Base-by-base conservation (phyloP, 2,113 vertebrate genomes). In the Hippolais icterina region DNA sequence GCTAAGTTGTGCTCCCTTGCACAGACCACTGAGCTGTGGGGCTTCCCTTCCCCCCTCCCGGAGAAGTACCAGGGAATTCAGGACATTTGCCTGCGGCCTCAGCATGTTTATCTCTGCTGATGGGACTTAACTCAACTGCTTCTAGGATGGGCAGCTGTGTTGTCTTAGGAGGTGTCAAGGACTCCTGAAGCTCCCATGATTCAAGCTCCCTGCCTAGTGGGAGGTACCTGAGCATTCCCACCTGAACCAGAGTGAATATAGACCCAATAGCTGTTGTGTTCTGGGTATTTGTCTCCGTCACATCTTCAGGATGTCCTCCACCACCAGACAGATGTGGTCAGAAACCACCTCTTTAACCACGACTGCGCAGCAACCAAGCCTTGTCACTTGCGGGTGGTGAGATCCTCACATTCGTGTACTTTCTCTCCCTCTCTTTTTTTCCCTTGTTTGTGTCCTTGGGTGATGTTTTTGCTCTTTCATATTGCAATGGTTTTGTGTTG, bases 21-120 rank as follows among this genome's bases (percentile, higher is more conserved):
- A 78, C 46, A 69, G 14, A 46, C 39, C 39, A 5, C 54, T 46
- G 72, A 4, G 15, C 1, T 69, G 12, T 28, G 23, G 19, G 15
- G 10, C 2, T 33, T 15, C 3, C 12, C 15, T 22, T 50, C 7
- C 22, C 23, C 3, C 1, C 3, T 39, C 22, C 14, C 0, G 0
- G 33, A 27, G 5, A 52, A 37, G 14, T 52, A 44, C 6, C 5
- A 12, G 14, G 37, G 35, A 31, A 56, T 47, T 74, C 7, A 3
- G 35, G 24, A 42, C 35, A 35, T 50, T 35, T n/a, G 12, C 15
- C 5, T 77, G 54, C 46, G 37, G 11, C 27, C 60, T 85, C 24
- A 66, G 10, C 0, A 1, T 77, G 39, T 78, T 87, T 15, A 23
- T 61, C 33, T 60, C 54, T 60, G 33, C 10, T 15, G 33, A 46